Conservation (phyloP, 2,113 vertebrate species). For the Athene cunicularia region DNA sequence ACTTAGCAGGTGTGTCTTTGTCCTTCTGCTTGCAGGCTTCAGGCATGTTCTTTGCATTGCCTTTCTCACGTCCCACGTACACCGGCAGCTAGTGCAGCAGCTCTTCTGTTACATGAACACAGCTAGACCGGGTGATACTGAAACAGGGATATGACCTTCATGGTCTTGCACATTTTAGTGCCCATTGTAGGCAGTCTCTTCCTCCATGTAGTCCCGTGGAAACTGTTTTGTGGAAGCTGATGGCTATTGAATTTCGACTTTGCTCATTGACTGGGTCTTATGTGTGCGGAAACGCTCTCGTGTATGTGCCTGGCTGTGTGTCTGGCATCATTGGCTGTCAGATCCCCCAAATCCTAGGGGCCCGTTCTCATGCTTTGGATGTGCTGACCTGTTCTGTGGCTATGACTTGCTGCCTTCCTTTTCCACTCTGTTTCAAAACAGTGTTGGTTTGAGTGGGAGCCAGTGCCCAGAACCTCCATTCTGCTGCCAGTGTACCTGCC, state of each 20-base stretch:
- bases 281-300: accelerated
- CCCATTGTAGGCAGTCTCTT: background rate
- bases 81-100: background rate
- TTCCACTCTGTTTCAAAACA: background rate
- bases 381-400: background rate
- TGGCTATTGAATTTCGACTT: background rate
- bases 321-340: background rate
- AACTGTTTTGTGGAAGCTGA: background rate
- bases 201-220: background rate
- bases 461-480: background rate
- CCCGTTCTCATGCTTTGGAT: background rate
- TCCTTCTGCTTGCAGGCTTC: background rate
- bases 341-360: background rate
- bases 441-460: background rate
- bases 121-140: background rate
- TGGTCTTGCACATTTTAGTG: background rate
- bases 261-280: background rate
- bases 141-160: background rate
- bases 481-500: background rate
- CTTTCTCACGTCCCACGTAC: background rate
- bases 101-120: background rate
- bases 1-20: background rate
- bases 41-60: background rate
- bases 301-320: background rate
- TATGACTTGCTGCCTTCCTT: background rate